Evolutionary conservation across 2,888 invertebrate species (phyloP), one percentile per base, ranked within the genome.

Genomic region (Drosophila niveifrons): DNA sequence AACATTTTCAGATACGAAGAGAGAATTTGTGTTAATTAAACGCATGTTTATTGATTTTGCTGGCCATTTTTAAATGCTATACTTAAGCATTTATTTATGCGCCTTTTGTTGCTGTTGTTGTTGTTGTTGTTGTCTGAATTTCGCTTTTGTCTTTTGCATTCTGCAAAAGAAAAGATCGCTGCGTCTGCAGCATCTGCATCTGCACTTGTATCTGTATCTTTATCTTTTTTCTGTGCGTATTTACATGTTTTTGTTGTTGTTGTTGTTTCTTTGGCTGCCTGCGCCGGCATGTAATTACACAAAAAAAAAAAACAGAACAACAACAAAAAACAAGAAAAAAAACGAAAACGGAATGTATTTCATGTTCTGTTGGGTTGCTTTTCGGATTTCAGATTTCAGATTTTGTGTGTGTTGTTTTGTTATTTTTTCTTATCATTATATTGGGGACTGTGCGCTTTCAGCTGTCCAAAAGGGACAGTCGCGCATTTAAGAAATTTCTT

Each of bases 401-500:
- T 23, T 36, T 10, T 11, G 6, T 28, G 15, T 29, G 23, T 36
- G 9, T 41, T 57, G 23, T 18, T n/a, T 58, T 47, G 47, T 62
- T 55, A 23, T 65, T 66, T 70, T 70, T 58, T 78, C 75, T 82
- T 88, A 85, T 85, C 82, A 86, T 86, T 81, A 69, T 62, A 70
- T 64, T 75, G 64, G 71, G 64, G 71, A 66, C 48, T 70, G 67
- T 70, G 51, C 65, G 65, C 71, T 69, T 64, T 70, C 62, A 31
- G 70, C 56, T 70, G 62, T 56, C 47, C 44, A 65, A 75, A 72
- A 78, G 76, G 76, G 71, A 76, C 76, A 72, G 74, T 65, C 62
- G 65, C 58, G 69, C 81, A 67, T 82, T 83, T 82, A 80, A 75
- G 75, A 87, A 80, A 84, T 85, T 82, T 85, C 76, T 87, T 66